phyloP scores from a whole-genome alignment of 1,140 invertebrate species.

The Polypedilum pembai region DNA sequence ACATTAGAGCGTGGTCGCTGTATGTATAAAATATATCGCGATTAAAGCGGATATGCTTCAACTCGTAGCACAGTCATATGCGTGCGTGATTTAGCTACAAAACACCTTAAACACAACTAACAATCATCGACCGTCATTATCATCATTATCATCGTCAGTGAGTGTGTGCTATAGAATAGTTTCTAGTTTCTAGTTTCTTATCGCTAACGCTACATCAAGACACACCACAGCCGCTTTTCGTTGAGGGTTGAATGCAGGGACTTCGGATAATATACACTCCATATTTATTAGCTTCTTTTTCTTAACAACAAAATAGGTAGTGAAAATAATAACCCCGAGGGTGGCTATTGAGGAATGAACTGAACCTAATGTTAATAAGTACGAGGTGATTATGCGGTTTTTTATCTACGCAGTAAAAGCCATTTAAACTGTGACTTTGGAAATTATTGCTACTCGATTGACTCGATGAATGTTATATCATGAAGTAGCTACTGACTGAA shows the following conservation, averaged over 20 bases:
- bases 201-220: not conserved
- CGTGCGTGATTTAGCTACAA: constrained; percentile 1
- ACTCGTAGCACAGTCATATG: not conserved
- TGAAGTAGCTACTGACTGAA: not conserved
- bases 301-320: not conserved
- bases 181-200: constrained; percentile 4
- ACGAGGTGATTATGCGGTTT: constrained; percentile 24
- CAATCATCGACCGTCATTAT: not conserved
- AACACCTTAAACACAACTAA: not conserved
- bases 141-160: not conserved
- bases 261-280: not conserved
- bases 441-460: constrained; percentile 9
- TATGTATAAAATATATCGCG: constrained; percentile 11
- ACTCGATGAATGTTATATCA: not conserved
- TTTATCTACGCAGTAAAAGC: constrained; percentile 9
- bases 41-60: constrained; percentile 19
- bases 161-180: not conserved
- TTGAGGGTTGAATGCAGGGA: not conserved
- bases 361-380: constrained; percentile 18
- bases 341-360: constrained; percentile 22
- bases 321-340: not conserved
- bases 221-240: not conserved
- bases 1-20: not conserved
- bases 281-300: not conserved
- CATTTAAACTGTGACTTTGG: not conserved